Evolutionary conservation across 2,113 vertebrate genomes (phyloP).

Genomic region (Thamnophis sirtalis): DNA sequence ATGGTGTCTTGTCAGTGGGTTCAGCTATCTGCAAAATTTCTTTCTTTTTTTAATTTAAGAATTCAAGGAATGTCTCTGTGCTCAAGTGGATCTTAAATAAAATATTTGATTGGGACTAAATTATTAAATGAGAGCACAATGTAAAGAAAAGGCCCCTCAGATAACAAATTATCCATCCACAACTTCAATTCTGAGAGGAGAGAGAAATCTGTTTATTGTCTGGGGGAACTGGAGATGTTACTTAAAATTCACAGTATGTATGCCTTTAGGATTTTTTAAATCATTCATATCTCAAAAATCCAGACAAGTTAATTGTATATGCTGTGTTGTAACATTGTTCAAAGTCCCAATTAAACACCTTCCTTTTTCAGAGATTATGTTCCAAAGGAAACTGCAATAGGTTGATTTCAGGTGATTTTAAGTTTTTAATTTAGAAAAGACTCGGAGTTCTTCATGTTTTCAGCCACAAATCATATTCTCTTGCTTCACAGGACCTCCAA

Average conservation of each 20-base stretch:
- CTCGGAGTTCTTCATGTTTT: conserved; percentile 3
- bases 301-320: conserved; percentile 59
- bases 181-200: not conserved
- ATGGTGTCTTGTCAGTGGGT: not conserved
- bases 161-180: not conserved
- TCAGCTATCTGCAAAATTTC: not conserved
- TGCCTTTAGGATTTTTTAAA: not conserved
- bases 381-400: conserved; percentile 19
- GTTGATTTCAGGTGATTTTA: not conserved
- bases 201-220: conserved; percentile 2
- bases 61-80: not conserved
- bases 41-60: not conserved
- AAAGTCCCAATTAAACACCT: conserved; percentile 50
- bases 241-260: conserved; percentile 26
- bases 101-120: not conserved
- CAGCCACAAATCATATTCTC: not conserved
- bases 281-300: conserved; percentile 34
- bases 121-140: not conserved
- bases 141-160: not conserved
- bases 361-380: conserved; percentile 20
- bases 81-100: not conserved
- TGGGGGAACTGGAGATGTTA: not conserved
- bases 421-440: not conserved
- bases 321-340: conserved; percentile 33
- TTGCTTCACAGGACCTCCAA: not conserved